Base-by-base conservation (phyloP, 2,888 invertebrate species). In the Stegana nigrithorax region DNA sequence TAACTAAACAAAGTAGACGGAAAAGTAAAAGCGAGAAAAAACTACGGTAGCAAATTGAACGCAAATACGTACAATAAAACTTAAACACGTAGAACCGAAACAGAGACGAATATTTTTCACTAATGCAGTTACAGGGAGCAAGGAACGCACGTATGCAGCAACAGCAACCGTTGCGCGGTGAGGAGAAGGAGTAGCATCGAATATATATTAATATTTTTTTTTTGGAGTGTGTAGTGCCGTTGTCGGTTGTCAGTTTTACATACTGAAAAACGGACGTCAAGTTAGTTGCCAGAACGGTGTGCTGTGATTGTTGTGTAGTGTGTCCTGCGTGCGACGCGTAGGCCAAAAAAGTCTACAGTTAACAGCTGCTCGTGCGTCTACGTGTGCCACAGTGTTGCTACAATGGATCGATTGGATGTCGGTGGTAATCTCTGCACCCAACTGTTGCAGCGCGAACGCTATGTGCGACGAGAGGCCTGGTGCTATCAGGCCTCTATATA, bases 401-500 rank as follows among this genome's bases (percentile, higher is more conserved):
- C n/a, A n/a, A 62, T 17, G 10, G 32, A 42, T 26, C 23, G 10
- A 27, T 14, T 19, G 17, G 63, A 64, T 21, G 36, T 59, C 44
- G 60, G 66, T 12, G 50, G 62, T 2, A 73, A 73, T 64, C 32
- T 75, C 6, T 58, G 62, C n/a, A 62, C 69, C 58, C 73, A 73
- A 39, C 51, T 75, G 29, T 55, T 69, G 47, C 62, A 70, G 27
- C 69, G 76, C 14, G 70, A 76, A 61, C 59, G 5, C 21, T 8
- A 14, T 12, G 2, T 32, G 3, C 29, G 19, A 7, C 47, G 47
- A 23, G 53, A 55, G 19, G 4, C 21, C 4, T 55, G 53, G 53
- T 10, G 14, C 21, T 32, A 68, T 4, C 63, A 67, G 56, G 47
- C 72, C 1, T 39, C 45, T 59, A 75, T 72, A 21, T 85, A 81